Conservation (phyloP, 2,888 invertebrate species). For the Cephalotes varians region DNA sequence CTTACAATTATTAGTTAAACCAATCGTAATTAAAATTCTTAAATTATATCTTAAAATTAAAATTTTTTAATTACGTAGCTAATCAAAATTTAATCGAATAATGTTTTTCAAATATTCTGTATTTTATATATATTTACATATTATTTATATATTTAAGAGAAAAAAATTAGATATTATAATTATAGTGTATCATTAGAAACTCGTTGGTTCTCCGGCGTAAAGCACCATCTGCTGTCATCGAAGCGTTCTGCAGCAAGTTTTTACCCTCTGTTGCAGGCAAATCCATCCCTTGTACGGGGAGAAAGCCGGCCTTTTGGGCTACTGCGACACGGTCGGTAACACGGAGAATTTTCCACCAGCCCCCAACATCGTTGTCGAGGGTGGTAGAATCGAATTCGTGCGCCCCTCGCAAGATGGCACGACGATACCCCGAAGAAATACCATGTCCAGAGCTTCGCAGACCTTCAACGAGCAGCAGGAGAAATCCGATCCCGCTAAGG, state of each 20-base stretch:
- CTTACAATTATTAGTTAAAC: too few relatives aligned
- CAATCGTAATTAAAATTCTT: too few relatives aligned
- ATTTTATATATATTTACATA: neutral
- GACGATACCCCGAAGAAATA: conserved; percentile 76
- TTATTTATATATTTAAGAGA: too few relatives aligned
- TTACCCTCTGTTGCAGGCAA: conserved; percentile 84
- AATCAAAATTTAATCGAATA: neutral
- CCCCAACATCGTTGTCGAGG: conserved; percentile 86
- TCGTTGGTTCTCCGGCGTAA: neutral
- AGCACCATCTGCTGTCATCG: conserved; percentile 11
- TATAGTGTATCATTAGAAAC: neutral
- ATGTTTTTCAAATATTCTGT: neutral
- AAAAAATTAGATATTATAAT: neutral
- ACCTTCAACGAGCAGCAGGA: conserved; percentile 81
- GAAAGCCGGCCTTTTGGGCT: conserved; percentile 84
- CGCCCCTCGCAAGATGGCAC: conserved; percentile 85
- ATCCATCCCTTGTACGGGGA: conserved; percentile 85
- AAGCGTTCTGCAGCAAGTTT: neutral
- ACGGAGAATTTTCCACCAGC: conserved; percentile 84
- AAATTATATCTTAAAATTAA: too few relatives aligned
- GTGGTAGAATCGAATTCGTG: conserved; percentile 86
- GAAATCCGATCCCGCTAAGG: conserved; percentile 84
- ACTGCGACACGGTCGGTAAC: conserved; percentile 84
- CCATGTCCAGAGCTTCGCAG: conserved; percentile 81
- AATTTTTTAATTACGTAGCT: too few relatives aligned